Evolutionary conservation across 2,797 vertebrate species (phyloP).

Genomic region (Petrocephalus sullivani): DNA sequence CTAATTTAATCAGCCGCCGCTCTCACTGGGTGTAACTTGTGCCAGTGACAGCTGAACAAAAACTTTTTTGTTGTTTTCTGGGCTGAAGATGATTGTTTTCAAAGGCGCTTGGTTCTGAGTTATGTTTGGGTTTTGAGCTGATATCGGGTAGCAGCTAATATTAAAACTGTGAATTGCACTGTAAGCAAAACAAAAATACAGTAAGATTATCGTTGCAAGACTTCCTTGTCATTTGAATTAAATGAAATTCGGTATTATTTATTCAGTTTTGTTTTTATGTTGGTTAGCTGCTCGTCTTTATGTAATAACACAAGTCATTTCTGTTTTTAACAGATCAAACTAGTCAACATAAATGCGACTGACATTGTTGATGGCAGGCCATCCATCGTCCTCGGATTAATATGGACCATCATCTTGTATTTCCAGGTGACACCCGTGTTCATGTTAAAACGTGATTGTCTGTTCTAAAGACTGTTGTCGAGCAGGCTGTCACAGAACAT

Average conservation of each 20-base stretch:
- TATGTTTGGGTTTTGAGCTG: not conserved
- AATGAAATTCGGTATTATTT: not conserved
- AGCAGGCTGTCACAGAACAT: not conserved
- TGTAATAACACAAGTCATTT: not conserved
- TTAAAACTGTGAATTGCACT: not conserved
- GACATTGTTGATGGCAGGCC: constrained; percentile 94
- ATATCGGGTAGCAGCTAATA: not conserved
- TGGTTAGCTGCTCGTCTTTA: not conserved
- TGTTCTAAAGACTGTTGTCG: not conserved
- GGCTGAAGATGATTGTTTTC: not conserved
- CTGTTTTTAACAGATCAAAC: constrained; percentile 76
- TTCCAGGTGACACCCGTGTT: constrained; percentile 75
- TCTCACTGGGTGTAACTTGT: not conserved
- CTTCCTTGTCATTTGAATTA: not conserved
- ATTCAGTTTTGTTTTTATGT: not conserved
- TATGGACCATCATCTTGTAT: constrained; percentile 97
- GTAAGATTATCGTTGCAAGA: not conserved
- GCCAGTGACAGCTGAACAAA: not conserved
- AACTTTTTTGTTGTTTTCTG: not conserved
- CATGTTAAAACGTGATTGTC: not conserved
- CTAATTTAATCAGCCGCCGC: not conserved
- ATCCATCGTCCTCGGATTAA: constrained; percentile 87
- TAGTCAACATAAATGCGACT: constrained; percentile 97
- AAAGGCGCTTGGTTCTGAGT: not conserved
- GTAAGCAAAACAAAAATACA: not conserved